Conservation (phyloP, 2,797 vertebrate genomes). For the Syngnathus rostellatus region DNA sequence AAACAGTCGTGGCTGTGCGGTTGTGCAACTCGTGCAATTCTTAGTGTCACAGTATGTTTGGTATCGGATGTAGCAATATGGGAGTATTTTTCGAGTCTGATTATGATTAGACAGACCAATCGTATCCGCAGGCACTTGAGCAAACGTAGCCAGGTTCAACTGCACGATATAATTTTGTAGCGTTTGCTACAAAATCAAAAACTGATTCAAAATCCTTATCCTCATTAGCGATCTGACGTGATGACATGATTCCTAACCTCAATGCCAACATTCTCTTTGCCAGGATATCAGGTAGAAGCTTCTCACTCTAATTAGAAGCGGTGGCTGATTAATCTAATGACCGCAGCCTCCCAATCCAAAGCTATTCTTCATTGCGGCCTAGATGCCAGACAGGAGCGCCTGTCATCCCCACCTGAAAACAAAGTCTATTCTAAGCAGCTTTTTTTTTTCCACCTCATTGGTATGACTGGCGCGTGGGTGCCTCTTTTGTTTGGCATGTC, state of each 20-base stretch:
- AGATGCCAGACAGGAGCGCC: conserved; percentile 10
- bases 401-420: conserved; percentile 10
- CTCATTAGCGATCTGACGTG: too few species aligned
- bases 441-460: not conserved
- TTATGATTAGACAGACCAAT: too few species aligned
- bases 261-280: conserved; percentile 13
- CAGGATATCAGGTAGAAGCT: conserved; percentile 6
- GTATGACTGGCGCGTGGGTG: not conserved
- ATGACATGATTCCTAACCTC: not conserved
- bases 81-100: too few species aligned
- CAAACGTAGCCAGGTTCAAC: too few species aligned
- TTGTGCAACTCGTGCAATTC: too few species aligned
- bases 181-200: too few species aligned
- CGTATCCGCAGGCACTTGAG: too few species aligned
- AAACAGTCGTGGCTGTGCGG: too few species aligned
- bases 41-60: too few species aligned
- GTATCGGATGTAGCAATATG: too few species aligned
- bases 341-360: conserved; percentile 12
- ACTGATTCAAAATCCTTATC: too few species aligned
- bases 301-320: not conserved
- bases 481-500: conserved; percentile 5
- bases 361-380: not conserved
- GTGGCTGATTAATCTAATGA: conserved; percentile 28
- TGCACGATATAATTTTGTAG: too few species aligned
- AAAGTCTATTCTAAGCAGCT: not conserved